phyloP scores from a whole-genome alignment of 2,888 invertebrate species.

The Leptinotarsa tumamoca region DNA sequence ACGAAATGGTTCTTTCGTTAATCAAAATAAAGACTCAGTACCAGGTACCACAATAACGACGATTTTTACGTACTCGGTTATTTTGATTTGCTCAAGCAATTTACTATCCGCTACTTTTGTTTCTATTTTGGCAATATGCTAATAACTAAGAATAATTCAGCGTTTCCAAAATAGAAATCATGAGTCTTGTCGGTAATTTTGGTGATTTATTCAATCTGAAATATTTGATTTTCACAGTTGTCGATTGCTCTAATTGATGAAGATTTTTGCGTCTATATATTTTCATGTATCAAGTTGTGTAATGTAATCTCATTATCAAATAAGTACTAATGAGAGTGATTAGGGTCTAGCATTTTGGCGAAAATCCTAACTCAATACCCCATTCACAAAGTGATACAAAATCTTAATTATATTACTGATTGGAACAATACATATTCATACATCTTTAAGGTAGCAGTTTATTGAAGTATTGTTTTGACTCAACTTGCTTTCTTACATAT shows the following conservation, averaged over 20 bases:
- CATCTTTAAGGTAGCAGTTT: too few relatives aligned
- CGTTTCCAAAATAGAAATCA: background rate
- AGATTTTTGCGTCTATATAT: slow-evolving; percentile 6
- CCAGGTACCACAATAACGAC: too few relatives aligned
- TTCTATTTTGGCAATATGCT: background rate
- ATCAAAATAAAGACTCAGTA: too few relatives aligned
- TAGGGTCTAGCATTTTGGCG: too few relatives aligned
- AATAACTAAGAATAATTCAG: background rate
- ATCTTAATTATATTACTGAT: too few relatives aligned
- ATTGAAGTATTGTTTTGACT: too few relatives aligned
- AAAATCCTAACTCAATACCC: too few relatives aligned
- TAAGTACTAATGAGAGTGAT: too few relatives aligned
- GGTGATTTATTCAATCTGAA: background rate
- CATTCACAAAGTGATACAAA: too few relatives aligned
- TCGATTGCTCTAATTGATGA: slow-evolving; percentile 19
- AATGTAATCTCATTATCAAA: background rate
- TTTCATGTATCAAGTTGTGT: background rate
- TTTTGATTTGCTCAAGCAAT: background rate
- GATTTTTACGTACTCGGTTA: background rate
- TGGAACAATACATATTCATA: too few relatives aligned
- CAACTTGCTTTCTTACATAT: too few relatives aligned
- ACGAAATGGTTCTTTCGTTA: too few relatives aligned
- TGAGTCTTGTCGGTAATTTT: background rate
- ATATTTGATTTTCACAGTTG: background rate
- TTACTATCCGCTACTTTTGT: background rate